Base-by-base conservation (phyloP, 2,888 invertebrate genomes). In the Bembecia ichneumoniformis region DNA sequence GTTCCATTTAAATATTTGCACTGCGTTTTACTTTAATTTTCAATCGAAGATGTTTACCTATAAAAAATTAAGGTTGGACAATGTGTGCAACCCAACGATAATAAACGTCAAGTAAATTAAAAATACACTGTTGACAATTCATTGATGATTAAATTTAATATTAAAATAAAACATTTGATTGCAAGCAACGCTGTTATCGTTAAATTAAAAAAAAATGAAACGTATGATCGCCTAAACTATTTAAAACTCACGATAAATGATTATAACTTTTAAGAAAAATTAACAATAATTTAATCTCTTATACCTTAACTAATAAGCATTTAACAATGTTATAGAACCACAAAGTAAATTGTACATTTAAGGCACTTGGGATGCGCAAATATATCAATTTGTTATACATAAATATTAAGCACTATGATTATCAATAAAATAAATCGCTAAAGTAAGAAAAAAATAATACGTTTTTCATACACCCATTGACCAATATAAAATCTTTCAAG, bases 241-340 rank as follows among this genome's bases (percentile, higher is more conserved):
- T 40, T 40, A n/a, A 40, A 40, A 40, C 40, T 40, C 13, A 40
- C 14, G 40, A 40, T 40, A 44, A 17, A 44, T 40, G 16, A 44
- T 15, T 46, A 11, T 81, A 83, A 83, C 76, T 79, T n/a, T 82
- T 77, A 71, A 82, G 82, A 74, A 79, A 81, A 83, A 77, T 86
- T 83, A 87, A 86, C 84, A 86, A 86, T 86, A 84, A 84, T 84
- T 86, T 86, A 86, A 84, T 86, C 83, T 86, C 82, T 74, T 81
- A 80, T 81, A 81, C 74, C 76, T 77, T 77, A 80, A 75, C 70
- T 74, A 74, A 67, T 72, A 81, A 82, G 77, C 78, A 75, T 74
- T 66, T 79, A 84, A 84, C 82, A 83, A 71, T 69, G 72, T 68
- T 75, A 80, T 77, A 83, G 80, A 80, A 83, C 80, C 86, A 77